These are phyloP conservation scores for Bilobella aurantiaca DNA, from an alignment of 1,140 invertebrate genomes.

Conservation along the genomic window DNA sequence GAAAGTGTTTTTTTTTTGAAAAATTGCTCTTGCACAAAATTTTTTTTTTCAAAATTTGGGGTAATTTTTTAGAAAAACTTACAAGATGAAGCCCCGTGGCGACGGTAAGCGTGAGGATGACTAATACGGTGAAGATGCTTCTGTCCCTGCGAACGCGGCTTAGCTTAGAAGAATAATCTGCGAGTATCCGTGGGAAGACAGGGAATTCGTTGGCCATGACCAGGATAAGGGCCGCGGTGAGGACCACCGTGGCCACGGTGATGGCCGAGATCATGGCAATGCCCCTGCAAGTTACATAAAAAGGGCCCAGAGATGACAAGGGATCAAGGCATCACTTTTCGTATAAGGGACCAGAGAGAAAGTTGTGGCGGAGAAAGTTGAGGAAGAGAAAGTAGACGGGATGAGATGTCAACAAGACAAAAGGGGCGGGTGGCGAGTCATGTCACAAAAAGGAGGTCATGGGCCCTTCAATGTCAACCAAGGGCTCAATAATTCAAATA, in stretches of 20 bases:
- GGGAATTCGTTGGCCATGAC: constrained; percentile 78
- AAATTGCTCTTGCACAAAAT: no score
- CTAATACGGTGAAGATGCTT: constrained; percentile 38
- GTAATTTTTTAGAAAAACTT: constrained; percentile 30
- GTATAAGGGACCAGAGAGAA: neutral
- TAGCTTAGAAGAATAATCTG: constrained; percentile 59
- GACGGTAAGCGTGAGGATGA: constrained; percentile 38
- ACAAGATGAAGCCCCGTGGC: constrained; percentile 39
- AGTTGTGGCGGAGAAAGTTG: no score
- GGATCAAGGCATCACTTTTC: neutral
- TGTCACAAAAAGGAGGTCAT: neutral
- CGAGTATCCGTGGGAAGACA: constrained; percentile 50
- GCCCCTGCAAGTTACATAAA: constrained; percentile 15
- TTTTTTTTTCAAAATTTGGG: no score
- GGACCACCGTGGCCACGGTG: constrained; percentile 25
- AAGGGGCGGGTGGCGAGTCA: neutral
- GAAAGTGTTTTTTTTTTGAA: no score
- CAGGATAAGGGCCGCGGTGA: constrained; percentile 45
- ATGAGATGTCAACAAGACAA: no score
- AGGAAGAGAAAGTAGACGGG: no score
- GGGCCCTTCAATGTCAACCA: neutral
- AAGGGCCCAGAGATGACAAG: neutral
- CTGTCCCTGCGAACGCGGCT: constrained; percentile 38
- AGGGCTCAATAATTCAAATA: neutral
- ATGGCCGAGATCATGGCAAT: constrained; percentile 25